A percentile compares a stretch with the other conserved stretches of the same genome.
Conservation (phyloP, 2,113 vertebrate genomes). For the Copsychus sechellarum region DNA sequence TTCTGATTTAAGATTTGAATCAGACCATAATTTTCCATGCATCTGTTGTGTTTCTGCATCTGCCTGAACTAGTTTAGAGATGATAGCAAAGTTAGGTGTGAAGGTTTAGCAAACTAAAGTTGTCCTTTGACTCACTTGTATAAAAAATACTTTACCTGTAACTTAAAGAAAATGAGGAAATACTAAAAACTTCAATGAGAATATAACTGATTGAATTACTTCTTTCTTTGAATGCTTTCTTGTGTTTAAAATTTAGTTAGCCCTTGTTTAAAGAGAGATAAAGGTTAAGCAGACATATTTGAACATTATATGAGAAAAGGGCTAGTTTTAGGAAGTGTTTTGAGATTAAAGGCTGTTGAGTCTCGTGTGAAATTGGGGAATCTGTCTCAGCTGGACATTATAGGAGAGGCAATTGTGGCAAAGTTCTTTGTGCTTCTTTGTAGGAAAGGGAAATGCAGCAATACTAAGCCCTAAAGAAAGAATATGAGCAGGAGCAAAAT, state of each 20-base stretch:
- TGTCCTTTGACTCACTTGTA: neutral
- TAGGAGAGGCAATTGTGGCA: neutral
- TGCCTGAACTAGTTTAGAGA: neutral
- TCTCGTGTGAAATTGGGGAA: neutral
- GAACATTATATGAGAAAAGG: neutral
- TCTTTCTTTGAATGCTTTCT: neutral
- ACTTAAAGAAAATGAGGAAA: neutral
- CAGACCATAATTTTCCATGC: neutral
- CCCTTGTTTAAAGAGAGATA: neutral
- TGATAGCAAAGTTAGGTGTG: neutral
- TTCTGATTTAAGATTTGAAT: constrained; percentile 29
- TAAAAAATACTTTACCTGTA: neutral
- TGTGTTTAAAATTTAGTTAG: neutral
- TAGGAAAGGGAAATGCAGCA: neutral
- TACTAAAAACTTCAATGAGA: neutral
- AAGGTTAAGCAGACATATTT: neutral
- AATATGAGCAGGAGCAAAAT: neutral
- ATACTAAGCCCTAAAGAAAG: neutral
- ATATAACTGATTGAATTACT: neutral
- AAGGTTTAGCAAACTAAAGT: neutral
- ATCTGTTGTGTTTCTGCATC: neutral
- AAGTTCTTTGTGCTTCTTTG: neutral
- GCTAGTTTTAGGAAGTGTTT: neutral
- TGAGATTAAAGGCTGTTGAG: neutral
- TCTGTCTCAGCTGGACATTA: neutral